A percentile compares a stretch with the other conserved stretches of the same genome.
Evolutionary conservation across 1,140 invertebrate species (phyloP).

Genomic region (Radopholus similis): DNA sequence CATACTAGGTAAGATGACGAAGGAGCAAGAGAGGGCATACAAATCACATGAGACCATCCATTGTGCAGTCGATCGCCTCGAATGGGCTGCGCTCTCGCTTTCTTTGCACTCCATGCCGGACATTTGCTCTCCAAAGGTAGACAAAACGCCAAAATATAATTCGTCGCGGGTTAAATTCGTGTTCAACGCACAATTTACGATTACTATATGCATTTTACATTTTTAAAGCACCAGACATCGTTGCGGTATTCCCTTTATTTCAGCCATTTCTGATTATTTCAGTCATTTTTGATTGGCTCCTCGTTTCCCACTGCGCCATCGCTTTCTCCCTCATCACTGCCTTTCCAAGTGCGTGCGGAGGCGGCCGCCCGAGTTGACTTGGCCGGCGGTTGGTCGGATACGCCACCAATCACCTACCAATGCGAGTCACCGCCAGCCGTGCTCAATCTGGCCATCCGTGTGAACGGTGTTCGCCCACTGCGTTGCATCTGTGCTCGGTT

Average conservation of each 20-base stretch:
- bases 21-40: too few species aligned
- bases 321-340: background rate
- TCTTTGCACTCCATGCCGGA: background rate
- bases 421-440: constrained; percentile 17
- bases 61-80: background rate
- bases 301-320: too few species aligned
- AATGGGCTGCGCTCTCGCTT: background rate
- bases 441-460: constrained; percentile 35
- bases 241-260: background rate
- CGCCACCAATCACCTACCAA: constrained; percentile 49
- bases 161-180: too few species aligned
- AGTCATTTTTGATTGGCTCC: too few species aligned
- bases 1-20: background rate
- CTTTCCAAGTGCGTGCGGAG: constrained; percentile 10
- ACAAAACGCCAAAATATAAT: too few species aligned
- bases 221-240: background rate
- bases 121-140: background rate
- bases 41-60: too few species aligned
- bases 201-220: background rate
- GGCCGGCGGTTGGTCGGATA: constrained; percentile 47
- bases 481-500: constrained; percentile 7
- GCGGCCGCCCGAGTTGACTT: constrained; percentile 32
- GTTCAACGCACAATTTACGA: background rate
- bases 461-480: constrained; percentile 21
- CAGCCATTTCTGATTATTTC: background rate